Evolutionary conservation across 1,140 invertebrate genomes (phyloP).

Genomic region (Drosophila nikananu): DNA sequence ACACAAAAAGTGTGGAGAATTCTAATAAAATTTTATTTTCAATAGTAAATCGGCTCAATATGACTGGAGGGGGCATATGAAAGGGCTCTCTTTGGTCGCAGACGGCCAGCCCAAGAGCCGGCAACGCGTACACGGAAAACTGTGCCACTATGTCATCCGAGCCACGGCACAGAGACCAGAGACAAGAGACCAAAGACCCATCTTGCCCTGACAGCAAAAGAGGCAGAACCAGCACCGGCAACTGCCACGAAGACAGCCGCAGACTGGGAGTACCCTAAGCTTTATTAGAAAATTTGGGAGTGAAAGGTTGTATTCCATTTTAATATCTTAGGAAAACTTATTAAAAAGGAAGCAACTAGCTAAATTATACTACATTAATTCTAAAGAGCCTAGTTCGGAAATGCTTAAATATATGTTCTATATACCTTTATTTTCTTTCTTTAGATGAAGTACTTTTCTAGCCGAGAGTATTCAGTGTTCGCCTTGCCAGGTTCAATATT

Average conservation of each 20-base stretch:
- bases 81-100: slow-evolving; percentile 44
- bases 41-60: slow-evolving; percentile 81
- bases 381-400: not conserved
- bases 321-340: not conserved
- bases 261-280: slow-evolving; percentile 16
- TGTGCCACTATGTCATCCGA: slow-evolving; percentile 74
- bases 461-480: not conserved
- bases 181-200: slow-evolving; percentile 26
- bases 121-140: slow-evolving; percentile 40
- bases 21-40: slow-evolving; percentile 83
- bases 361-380: not conserved
- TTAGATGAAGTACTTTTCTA: not conserved
- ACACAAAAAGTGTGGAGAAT: slow-evolving; percentile 53
- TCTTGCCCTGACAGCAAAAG: slow-evolving; percentile 33
- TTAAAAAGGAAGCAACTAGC: too few species aligned
- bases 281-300: not conserved
- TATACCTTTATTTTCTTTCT: not conserved
- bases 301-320: not conserved
- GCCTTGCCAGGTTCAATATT: not conserved
- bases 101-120: slow-evolving; percentile 11
- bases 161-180: slow-evolving; percentile 24
- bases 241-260: slow-evolving; percentile 12
- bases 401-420: not conserved
- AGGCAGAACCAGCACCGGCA: slow-evolving; percentile 13
- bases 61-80: slow-evolving; percentile 49